Evolutionary conservation across 2,888 invertebrate genomes (phyloP), one percentile per base, ranked within the genome.

Genomic region (Scotopteryx bipunctaria): DNA sequence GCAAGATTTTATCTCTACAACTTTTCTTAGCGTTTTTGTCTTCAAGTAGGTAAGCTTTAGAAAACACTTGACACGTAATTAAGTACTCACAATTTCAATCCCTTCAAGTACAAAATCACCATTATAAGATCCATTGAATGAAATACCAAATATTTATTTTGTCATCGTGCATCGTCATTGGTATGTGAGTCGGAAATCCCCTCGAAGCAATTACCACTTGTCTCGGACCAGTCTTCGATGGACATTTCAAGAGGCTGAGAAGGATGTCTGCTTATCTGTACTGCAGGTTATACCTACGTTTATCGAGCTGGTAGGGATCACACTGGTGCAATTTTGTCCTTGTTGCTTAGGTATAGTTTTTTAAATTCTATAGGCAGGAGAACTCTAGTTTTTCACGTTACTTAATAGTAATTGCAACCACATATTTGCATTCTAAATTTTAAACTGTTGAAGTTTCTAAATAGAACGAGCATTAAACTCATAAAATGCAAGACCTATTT

Each of bases 121-220:
- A 13, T 11, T 11, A 17, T 0, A 31, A 9, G 4, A 16, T 5
- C 2, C 11, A 16, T 29, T 9, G 6, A 29, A 17, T 21, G 16
- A 38, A 23, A 37, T 14, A 32, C 19, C 21, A 37, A 49, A 32
- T 53, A 47, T 37, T 52, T 46, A 53, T 44, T 55, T 42, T 47
- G 42, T 47, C 43, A 48, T 52, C 46, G 37, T 40, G 55, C 54
- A 55, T 43, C 33, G 41, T 50, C 47, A 46, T 55, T 6, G 29
- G 51, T 49, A 44, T 49, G 43, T 55, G 57, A 50, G 56, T 60
- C 62, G 64, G 69, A 68, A 69, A 72, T 66, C 65, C 61, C 68
- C 57, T 70, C 70, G 66, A 64, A 68, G 74, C 78, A 81, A 81
- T 82, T 78, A 81, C 73, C 70, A 69, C 71, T 71, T 67, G 71